These are phyloP conservation scores for Rhinoderma darwinii DNA, from an alignment of 2,113 vertebrate species.

Conservation along the genomic window DNA sequence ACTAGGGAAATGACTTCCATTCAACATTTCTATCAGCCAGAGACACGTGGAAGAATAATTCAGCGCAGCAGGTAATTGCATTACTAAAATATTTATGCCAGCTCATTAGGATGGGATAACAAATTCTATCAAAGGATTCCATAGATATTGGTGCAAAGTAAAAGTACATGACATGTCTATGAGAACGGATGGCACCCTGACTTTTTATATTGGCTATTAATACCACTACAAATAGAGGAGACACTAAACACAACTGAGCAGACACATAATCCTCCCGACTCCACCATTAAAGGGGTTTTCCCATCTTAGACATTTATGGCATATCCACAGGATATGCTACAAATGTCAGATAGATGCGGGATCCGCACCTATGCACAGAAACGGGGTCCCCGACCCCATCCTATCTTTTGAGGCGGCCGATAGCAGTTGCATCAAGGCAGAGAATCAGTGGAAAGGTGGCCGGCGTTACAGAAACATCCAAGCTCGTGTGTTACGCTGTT, in stretches of 20 bases:
- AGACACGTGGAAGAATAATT: constrained; percentile 65
- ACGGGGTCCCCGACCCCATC: too few species aligned
- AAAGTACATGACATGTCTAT: constrained; percentile 33
- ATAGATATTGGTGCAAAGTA: constrained; percentile 55
- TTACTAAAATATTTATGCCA: constrained; percentile 74
- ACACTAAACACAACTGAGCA: background rate
- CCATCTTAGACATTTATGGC: too few species aligned
- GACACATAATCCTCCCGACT: too few species aligned
- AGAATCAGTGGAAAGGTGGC: too few species aligned
- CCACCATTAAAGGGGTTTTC: background rate
- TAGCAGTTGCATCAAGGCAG: too few species aligned
- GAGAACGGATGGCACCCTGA: background rate
- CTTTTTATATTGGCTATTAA: background rate
- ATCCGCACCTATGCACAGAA: too few species aligned
- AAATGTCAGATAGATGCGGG: too few species aligned
- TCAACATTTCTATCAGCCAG: constrained; percentile 65
- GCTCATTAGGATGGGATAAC: constrained; percentile 66
- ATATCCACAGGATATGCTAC: too few species aligned
- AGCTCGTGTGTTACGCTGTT: too few species aligned
- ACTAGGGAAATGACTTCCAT: constrained; percentile 59
- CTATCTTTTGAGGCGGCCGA: too few species aligned
- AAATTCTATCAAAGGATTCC: constrained; percentile 63
- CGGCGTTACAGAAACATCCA: too few species aligned
- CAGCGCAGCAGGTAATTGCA: constrained; percentile 69
- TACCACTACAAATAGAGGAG: background rate